Conservation (phyloP, 2,113 vertebrate species). For the Danionella cerebrum region DNA sequence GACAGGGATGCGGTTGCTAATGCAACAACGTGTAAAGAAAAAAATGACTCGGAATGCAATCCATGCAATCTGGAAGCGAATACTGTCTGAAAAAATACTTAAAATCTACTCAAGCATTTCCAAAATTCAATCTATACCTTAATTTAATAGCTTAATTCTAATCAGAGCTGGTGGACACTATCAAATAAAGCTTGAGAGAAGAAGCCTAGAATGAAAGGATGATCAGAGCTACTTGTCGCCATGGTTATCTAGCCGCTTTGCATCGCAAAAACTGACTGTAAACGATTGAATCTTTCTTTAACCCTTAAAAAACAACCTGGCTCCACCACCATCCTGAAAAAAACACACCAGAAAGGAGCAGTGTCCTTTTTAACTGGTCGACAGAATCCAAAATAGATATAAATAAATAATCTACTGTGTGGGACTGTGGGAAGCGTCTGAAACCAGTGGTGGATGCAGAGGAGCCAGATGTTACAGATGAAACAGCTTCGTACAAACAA, state of each 20-base stretch:
- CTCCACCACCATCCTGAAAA: slow-evolving; percentile 24
- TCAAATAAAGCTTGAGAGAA: slow-evolving; percentile 25
- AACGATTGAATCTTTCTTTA: slow-evolving; percentile 34
- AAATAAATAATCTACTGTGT: no score
- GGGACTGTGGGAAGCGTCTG: background rate
- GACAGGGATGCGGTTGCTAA: slow-evolving; percentile 13
- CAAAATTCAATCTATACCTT: slow-evolving; percentile 31
- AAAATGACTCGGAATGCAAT: slow-evolving; percentile 41
- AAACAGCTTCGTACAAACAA: background rate
- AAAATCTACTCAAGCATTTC: slow-evolving; percentile 36
- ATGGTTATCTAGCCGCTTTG: slow-evolving; percentile 28
- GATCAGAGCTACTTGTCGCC: slow-evolving; percentile 41
- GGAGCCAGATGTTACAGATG: slow-evolving; percentile 25
- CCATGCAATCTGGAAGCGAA: slow-evolving; percentile 21
- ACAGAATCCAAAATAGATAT: slow-evolving; percentile 37
- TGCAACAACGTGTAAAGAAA: slow-evolving; percentile 12
- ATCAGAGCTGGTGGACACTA: slow-evolving; percentile 38
- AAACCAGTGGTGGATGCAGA: slow-evolving; percentile 33
- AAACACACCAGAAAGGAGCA: slow-evolving; percentile 12
- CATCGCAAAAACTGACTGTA: no score
- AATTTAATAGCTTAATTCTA: slow-evolving; percentile 31
- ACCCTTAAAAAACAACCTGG: slow-evolving; percentile 27
- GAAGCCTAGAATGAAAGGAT: slow-evolving; percentile 26
- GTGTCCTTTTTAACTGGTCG: background rate
- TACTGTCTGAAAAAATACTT: slow-evolving; percentile 28